Percentiles rank a stretch among this genome's conserved stretches.
Evolutionary conservation across 2,888 invertebrate species (phyloP).

Genomic region (Blera fallax): DNA sequence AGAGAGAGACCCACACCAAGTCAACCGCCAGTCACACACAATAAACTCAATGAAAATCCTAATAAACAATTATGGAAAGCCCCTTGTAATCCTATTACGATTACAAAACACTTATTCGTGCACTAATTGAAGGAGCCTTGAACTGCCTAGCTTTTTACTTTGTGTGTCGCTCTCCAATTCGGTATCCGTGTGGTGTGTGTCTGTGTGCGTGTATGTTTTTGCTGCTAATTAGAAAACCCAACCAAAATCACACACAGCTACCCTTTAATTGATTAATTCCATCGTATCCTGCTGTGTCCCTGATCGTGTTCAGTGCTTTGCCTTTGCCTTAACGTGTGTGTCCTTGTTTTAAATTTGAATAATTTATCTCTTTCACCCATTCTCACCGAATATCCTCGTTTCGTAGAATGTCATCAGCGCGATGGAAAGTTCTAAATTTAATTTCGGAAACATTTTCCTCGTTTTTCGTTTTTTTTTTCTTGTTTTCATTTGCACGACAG

Average conservation of each 20-base stretch:
- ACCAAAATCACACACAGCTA: conserved; percentile 36
- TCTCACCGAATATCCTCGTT: background rate
- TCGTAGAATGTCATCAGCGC: background rate
- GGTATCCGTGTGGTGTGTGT: no score
- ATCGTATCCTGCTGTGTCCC: background rate
- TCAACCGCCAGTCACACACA: background rate
- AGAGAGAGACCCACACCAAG: no score
- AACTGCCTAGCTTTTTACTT: conserved; percentile 17
- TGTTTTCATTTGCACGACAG: background rate
- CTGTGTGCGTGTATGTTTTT: background rate
- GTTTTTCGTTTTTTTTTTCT: background rate
- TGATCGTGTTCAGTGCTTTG: background rate
- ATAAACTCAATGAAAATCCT: conserved; percentile 4
- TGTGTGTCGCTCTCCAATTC: background rate
- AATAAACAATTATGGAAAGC: conserved; percentile 53
- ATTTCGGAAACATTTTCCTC: background rate
- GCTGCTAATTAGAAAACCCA: conserved; percentile 38
- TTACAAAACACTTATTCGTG: conserved; percentile 57
- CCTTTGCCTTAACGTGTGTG: conserved; percentile 1
- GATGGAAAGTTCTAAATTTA: conserved; percentile 3
- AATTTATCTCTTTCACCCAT: conserved; percentile 12
- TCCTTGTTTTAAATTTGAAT: conserved; percentile 58
- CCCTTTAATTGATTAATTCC: conserved; percentile 39
- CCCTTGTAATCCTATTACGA: conserved; percentile 47
- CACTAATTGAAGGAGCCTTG: conserved; percentile 49